Conservation (phyloP, 2,113 vertebrate genomes). For the Melanerpes formicivorus region DNA sequence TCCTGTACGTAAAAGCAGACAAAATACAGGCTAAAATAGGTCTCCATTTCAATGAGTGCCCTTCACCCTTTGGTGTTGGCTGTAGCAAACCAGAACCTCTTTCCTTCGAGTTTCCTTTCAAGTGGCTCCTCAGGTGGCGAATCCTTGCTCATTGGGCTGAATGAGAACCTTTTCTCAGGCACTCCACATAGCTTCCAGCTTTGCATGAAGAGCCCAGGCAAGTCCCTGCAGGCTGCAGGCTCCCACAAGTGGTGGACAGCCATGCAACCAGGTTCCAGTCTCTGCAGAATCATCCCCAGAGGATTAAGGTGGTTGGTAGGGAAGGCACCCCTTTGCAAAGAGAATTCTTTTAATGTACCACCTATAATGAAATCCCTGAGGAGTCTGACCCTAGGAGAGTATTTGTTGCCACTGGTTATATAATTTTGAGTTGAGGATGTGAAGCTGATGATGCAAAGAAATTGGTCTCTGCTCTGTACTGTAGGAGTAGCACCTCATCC, state of each 20-base stretch:
- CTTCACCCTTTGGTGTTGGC: slow-evolving; percentile 17
- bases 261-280: background rate
- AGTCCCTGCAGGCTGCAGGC: background rate
- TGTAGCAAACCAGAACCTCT: background rate
- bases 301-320: background rate
- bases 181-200: background rate
- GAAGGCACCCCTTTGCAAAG: background rate
- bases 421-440: background rate
- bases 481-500: background rate
- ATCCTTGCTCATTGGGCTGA: background rate
- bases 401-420: background rate
- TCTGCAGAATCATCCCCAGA: background rate
- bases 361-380: background rate
- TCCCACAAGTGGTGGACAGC: background rate
- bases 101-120: background rate
- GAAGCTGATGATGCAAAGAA: background rate
- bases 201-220: background rate
- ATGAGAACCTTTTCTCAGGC: background rate
- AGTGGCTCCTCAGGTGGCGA: background rate
- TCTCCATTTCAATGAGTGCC: background rate
- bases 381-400: background rate
- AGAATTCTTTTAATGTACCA: background rate
- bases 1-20: background rate
- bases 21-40: background rate
- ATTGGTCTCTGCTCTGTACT: background rate